These are phyloP conservation scores for Hippocampus abdominalis DNA, from an alignment of 2,113 vertebrate species.

Conservation along the genomic window DNA sequence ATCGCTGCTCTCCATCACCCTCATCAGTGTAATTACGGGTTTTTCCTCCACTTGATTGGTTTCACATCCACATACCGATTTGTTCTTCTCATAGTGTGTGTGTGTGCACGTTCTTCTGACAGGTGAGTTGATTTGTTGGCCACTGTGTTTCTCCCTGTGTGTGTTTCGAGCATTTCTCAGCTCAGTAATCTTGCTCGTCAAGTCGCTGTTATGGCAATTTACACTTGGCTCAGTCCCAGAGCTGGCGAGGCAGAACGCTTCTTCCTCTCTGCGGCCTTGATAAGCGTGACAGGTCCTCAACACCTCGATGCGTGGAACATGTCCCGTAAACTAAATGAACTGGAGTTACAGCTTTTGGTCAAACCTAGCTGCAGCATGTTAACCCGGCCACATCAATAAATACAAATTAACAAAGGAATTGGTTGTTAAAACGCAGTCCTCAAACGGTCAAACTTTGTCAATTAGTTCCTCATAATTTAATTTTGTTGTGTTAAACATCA, in stretches of 20 bases:
- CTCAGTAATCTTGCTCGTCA: conserved; percentile 51
- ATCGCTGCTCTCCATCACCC: conserved; percentile 22
- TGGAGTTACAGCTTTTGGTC: conserved; percentile 24
- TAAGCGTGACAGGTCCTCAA: conserved; percentile 39
- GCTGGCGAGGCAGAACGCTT: conserved; percentile 37
- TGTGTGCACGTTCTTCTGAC: conserved; percentile 15
- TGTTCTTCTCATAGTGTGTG: conserved; percentile 21
- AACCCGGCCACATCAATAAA: not conserved
- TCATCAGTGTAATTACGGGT: conserved; percentile 32
- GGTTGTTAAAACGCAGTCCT: not conserved
- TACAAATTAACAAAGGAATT: not conserved
- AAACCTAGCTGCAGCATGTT: conserved; percentile 21
- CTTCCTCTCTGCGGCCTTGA: conserved; percentile 15
- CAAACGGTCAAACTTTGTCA: not conserved
- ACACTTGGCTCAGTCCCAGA: conserved; percentile 52
- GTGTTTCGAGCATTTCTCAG: conserved; percentile 37
- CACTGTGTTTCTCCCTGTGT: conserved; percentile 1
- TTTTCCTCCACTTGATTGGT: conserved; percentile 28
- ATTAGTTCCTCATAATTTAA: not conserved
- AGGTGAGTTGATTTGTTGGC: conserved; percentile 26
- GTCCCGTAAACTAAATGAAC: conserved; percentile 28
- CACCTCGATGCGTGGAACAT: conserved; percentile 29
- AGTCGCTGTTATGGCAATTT: conserved; percentile 57
- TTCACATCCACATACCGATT: conserved; percentile 21
- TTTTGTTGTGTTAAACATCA: no score